Base-by-base conservation (phyloP, 1,140 invertebrate species). In the Propsilocerus akamusi region DNA sequence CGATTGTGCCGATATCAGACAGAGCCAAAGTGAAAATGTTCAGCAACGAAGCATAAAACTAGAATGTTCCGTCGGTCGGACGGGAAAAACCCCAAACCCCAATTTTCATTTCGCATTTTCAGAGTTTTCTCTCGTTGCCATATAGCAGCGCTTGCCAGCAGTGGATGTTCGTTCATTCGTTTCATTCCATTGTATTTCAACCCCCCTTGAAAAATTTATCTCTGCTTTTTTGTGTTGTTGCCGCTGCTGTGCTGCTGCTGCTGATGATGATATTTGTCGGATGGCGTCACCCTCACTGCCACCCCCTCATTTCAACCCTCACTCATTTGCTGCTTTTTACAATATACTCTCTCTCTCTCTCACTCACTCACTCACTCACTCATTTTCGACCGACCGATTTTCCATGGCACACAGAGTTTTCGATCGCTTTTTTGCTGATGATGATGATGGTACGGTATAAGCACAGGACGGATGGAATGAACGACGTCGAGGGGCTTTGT, bases 401-500 rank as follows among this genome's bases (percentile, higher is more conserved):
- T 41, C 22, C 34, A 41, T 41, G 34, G 34, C 34, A 41, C 14
- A 41, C n/a, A 41, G 34, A 41, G 34, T 41, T 41, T 41, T 41
- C 34, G 34, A 41, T 41, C 34, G 34, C 34, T 41, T 41, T 30
- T 30, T 30, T 41, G n/a, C n/a, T 41, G 17, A 20, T 41, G 4
- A 14, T 41, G 34, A 41, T 41, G 34, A 41, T 41, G 34, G 34
- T 41, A 41, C 34, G 5, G 34, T 41, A 37, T 37, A 41, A 20
- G 34, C 22, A 41, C 34, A 17, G 14, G 22, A 20, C 17, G 34
- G 22, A 41, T 41, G 34, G 34, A 14, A 41, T 41, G 34, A 41
- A 41, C 34, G 34, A 41, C 34, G 34, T 41, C 34, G 34, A 41
- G 34, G 34, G 34, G 34, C 34, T 41, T 41, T 41, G 22, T 41